phyloP scores from a whole-genome alignment of 2,888 invertebrate genomes.

The Cephus runcator region DNA sequence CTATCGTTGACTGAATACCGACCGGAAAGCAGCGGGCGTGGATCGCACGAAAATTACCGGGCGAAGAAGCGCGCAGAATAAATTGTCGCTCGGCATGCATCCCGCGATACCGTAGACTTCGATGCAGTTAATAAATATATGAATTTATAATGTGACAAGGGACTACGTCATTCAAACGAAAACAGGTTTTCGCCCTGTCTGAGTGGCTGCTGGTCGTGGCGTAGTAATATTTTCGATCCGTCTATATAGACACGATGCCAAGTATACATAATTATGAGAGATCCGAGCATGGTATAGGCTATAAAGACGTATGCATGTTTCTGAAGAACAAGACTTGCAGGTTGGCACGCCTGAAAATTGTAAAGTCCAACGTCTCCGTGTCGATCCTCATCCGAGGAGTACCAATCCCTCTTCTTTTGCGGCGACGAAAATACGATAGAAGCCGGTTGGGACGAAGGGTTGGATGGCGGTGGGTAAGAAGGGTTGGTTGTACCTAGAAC shows the following conservation, averaged over 20 bases:
- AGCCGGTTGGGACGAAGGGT: not conserved
- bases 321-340: not conserved
- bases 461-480: not conserved
- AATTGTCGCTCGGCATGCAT: not conserved
- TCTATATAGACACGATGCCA: not conserved
- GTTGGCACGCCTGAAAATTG: not conserved
- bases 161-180: not conserved
- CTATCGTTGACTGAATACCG: slow-evolving; percentile 31
- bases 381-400: slow-evolving; percentile 3
- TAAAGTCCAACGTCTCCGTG: not conserved
- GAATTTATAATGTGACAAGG: not conserved
- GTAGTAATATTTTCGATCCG: not conserved
- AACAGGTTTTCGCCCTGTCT: not conserved
- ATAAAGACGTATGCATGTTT: too few relatives aligned
- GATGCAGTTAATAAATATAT: not conserved
- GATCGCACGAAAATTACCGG: slow-evolving; percentile 30
- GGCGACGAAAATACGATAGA: slow-evolving; percentile 30
- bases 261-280: not conserved
- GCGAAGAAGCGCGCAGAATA: not conserved
- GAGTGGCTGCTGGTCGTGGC: not conserved
- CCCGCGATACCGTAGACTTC: slow-evolving; percentile 8
- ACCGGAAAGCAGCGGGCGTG: slow-evolving; percentile 41
- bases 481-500: not conserved
- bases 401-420: slow-evolving; percentile 26
- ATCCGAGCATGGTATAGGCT: not conserved